Percentiles rank a stretch among this genome's conserved stretches.
Conservation (phyloP, 64 coral and sea anemone genomes). For the Montipora capricornis region DNA sequence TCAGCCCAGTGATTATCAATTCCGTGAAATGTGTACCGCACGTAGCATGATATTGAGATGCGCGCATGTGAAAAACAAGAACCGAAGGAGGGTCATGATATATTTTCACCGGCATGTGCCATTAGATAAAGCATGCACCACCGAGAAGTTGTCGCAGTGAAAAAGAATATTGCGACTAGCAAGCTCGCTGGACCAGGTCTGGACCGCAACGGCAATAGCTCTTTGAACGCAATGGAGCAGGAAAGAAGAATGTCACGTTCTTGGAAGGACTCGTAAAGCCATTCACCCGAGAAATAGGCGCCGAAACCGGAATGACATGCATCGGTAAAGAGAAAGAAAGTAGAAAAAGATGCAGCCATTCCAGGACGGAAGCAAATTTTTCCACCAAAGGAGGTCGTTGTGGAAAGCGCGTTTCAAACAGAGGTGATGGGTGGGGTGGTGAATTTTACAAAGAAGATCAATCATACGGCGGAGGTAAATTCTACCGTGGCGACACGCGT, state of each 20-base stretch:
- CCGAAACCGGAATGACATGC: neutral
- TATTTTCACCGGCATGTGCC: neutral
- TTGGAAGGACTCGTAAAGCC: neutral
- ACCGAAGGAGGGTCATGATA: slow-evolving; percentile 40
- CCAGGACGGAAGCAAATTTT: neutral
- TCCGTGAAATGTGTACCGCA: slow-evolving; percentile 24
- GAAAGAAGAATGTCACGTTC: neutral
- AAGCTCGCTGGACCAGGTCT: neutral
- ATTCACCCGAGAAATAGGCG: neutral
- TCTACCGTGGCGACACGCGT: neutral
- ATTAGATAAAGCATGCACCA: slow-evolving; percentile 22
- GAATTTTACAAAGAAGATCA: neutral
- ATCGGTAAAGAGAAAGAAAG: neutral
- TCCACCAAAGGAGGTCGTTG: neutral
- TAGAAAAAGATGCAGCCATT: neutral
- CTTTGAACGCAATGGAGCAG: slow-evolving; percentile 11
- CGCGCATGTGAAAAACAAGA: slow-evolving; percentile 25
- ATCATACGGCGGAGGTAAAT: neutral
- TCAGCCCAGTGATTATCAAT: slow-evolving; percentile 23
- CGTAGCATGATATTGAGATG: slow-evolving; percentile 36
- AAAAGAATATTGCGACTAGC: slow-evolving; percentile 48
- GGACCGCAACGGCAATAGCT: slow-evolving; percentile 15
- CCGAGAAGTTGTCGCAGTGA: slow-evolving; percentile 34
- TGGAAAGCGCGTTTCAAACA: neutral
- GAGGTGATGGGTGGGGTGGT: neutral